A percentile compares a stretch with the other conserved stretches of the same genome.
Evolutionary conservation across 2,113 vertebrate species (phyloP).

Genomic region (Otocyon megalotis): DNA sequence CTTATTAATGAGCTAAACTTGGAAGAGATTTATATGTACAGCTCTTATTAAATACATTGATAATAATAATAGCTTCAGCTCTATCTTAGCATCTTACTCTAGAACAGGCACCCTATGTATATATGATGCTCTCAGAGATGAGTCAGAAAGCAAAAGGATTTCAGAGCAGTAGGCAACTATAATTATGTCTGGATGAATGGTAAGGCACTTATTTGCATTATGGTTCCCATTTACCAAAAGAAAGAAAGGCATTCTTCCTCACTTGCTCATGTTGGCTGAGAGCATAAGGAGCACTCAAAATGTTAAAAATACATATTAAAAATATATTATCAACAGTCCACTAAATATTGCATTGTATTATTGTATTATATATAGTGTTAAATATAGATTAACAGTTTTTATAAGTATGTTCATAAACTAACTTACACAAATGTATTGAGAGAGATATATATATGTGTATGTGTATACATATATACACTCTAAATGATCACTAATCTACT

Average conservation of each 20-base stretch:
- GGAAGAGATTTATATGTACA: not conserved
- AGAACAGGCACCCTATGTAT: not conserved
- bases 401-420: not conserved
- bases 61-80: not conserved
- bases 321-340: not conserved
- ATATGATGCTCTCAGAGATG: not conserved
- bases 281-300: not conserved
- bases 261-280: not conserved
- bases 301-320: not conserved
- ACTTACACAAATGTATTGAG: not conserved
- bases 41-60: not conserved
- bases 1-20: not conserved
- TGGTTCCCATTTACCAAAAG: not conserved
- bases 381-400: not conserved
- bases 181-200: not conserved
- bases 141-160: conserved; percentile 17
- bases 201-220: not conserved
- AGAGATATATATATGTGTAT: not conserved
- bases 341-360: not conserved
- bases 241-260: not conserved
- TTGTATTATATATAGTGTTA: not conserved
- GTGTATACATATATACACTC: not conserved
- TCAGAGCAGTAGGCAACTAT: not conserved
- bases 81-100: not conserved
- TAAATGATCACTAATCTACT: not conserved